Evolutionary conservation across 1,140 invertebrate species (phyloP).

Genomic region (Daktulosphaira vitifoliae): DNA sequence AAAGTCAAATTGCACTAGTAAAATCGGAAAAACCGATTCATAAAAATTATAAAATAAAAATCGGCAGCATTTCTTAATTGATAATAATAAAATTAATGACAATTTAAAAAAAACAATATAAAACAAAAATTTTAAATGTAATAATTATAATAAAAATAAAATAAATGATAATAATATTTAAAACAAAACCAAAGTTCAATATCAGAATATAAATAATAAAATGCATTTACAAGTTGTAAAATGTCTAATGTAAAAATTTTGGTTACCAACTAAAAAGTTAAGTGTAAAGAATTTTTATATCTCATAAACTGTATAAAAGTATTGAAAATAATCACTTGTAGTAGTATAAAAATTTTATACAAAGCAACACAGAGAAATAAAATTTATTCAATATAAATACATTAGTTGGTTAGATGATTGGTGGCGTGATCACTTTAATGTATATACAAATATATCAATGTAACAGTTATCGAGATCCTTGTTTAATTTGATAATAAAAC

Average conservation of each 20-base stretch:
- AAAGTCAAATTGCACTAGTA: constrained; percentile 31
- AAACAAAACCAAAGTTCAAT: constrained; percentile 28
- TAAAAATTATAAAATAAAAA: constrained; percentile 5
- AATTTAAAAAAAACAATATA: constrained; percentile 6
- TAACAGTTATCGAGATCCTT: too few relatives aligned
- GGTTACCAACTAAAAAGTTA: too few relatives aligned
- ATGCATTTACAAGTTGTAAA: constrained; percentile 3
- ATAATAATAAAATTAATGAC: constrained; percentile 14
- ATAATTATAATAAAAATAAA: constrained; percentile 5
- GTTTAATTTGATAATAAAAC: too few relatives aligned
- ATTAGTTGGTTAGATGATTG: neutral
- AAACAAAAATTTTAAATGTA: neutral
- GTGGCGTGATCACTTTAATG: constrained; percentile 16
- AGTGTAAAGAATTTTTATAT: neutral
- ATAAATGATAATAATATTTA: constrained; percentile 4
- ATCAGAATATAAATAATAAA: constrained; percentile 33
- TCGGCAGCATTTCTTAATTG: constrained; percentile 4
- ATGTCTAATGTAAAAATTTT: neutral
- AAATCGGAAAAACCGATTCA: neutral
- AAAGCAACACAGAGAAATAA: constrained; percentile 26
- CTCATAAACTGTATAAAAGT: constrained; percentile 8
- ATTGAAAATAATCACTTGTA: constrained; percentile 23
- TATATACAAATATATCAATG: too few relatives aligned
- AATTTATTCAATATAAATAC: constrained; percentile 15
- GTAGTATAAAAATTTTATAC: constrained; percentile 18